These are phyloP conservation scores for Rhinoptilus africanus DNA, from an alignment of 2,113 vertebrate genomes.

Conservation along the genomic window DNA sequence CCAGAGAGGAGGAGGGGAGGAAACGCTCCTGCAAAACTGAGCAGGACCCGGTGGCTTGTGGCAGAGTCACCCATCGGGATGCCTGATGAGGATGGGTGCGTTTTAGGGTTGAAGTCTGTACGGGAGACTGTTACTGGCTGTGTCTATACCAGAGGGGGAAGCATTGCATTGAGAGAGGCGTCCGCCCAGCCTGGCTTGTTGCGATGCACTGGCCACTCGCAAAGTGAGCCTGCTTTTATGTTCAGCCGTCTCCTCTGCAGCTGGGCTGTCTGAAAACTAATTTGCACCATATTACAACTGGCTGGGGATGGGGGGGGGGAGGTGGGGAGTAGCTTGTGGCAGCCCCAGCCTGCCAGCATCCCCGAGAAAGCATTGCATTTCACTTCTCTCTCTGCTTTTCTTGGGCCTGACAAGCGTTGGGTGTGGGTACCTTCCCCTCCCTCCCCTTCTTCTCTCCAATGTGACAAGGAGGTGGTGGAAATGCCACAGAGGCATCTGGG, in stretches of 20 bases:
- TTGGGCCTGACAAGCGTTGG: background rate
- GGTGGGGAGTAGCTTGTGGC: background rate
- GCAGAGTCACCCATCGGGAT: fast-evolving
- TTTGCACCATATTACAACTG: background rate
- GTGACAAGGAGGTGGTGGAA: background rate
- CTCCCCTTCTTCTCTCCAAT: background rate
- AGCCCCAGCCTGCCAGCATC: background rate
- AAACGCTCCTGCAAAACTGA: fast-evolving
- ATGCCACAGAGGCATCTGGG: background rate
- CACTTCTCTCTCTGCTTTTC: background rate
- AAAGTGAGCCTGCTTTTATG: background rate
- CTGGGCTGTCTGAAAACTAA: background rate
- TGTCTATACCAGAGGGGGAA: background rate
- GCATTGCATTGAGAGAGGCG: background rate
- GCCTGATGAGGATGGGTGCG: fast-evolving
- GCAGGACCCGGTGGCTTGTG: background rate
- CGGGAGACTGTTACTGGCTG: background rate
- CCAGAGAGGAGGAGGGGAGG: no score
- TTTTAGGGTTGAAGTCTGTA: background rate
- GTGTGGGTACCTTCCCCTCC: background rate
- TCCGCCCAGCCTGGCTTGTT: background rate
- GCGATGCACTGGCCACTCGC: background rate
- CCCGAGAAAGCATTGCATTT: constrained; percentile 22
- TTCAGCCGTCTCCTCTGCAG: background rate
- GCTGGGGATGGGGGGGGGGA: background rate